Conservation (phyloP, 2,888 invertebrate species). For the Apomyelois bistriatella region DNA sequence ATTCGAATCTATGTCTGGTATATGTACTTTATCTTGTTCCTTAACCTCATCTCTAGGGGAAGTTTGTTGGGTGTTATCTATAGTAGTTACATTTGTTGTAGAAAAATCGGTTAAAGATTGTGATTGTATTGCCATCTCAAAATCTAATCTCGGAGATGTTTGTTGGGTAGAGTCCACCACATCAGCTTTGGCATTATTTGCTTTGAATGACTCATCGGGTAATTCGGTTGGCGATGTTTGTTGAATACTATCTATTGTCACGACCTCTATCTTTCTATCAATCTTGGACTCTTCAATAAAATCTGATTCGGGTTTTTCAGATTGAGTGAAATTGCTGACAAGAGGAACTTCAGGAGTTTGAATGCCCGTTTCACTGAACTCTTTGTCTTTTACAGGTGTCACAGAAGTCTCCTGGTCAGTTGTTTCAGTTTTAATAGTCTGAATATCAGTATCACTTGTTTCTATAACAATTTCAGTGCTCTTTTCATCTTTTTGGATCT, state of each 20-base stretch:
- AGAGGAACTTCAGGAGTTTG: slow-evolving; percentile 61
- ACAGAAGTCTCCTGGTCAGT: slow-evolving; percentile 63
- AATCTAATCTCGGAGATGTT: slow-evolving; percentile 40
- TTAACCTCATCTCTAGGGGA: slow-evolving; percentile 63
- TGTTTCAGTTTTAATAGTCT: slow-evolving; percentile 52
- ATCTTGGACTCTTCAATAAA: slow-evolving; percentile 22
- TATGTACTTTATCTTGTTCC: slow-evolving; percentile 22
- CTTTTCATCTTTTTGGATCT: slow-evolving; percentile 54
- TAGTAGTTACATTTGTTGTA: slow-evolving; percentile 29
- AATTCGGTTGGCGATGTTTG: slow-evolving; percentile 42
- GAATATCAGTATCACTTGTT: slow-evolving; percentile 62
- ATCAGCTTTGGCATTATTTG: slow-evolving; percentile 30
- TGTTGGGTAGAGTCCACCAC: slow-evolving; percentile 41
- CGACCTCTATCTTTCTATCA: slow-evolving; percentile 27
- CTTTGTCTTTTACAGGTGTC: slow-evolving; percentile 50
- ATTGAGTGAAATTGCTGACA: slow-evolving; percentile 64
- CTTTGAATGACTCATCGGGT: slow-evolving; percentile 27
- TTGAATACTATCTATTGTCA: slow-evolving; percentile 42
- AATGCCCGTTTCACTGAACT: slow-evolving; percentile 52
- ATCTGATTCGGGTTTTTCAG: slow-evolving; percentile 50
- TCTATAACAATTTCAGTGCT: slow-evolving; percentile 58
- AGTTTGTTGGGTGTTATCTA: slow-evolving; percentile 73
- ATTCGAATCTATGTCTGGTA: no score
- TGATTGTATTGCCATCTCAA: background rate
- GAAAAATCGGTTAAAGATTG: background rate